Evolutionary conservation across 2,113 vertebrate species (phyloP).

Genomic region (Coryphaenoides rupestris): DNA sequence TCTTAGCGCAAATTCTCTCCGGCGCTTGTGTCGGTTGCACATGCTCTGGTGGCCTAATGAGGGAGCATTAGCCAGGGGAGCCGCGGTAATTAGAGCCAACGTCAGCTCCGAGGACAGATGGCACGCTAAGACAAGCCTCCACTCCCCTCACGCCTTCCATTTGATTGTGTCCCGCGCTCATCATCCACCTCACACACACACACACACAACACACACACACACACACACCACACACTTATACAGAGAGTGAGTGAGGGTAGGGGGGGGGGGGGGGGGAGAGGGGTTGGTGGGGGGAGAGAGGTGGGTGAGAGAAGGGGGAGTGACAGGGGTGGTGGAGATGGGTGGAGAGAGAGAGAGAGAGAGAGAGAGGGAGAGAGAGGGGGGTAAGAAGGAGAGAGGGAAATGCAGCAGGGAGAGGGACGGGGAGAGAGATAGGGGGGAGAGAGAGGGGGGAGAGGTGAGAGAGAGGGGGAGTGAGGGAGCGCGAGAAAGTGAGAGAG

Average conservation of each 20-base stretch:
- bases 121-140: slow-evolving; percentile 78
- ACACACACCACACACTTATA: neutral
- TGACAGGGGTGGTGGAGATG: slow-evolving; percentile 32
- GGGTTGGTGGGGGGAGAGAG: neutral
- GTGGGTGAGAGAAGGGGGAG: neutral
- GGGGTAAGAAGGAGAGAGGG: slow-evolving; percentile 8
- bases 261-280: neutral
- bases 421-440: neutral
- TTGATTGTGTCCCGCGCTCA: slow-evolving; percentile 57
- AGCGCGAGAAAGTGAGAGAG: neutral
- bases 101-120: slow-evolving; percentile 80
- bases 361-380: slow-evolving; percentile 2
- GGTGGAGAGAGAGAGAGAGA: neutral
- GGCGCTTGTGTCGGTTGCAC: slow-evolving; percentile 78
- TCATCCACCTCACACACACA: neutral
- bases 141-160: slow-evolving; percentile 37
- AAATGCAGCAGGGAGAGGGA: slow-evolving; percentile 33
- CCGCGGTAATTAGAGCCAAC: slow-evolving; percentile 78
- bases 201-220: neutral
- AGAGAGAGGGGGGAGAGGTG: neutral
- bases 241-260: neutral
- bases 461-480: neutral
- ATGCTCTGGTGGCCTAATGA: slow-evolving; percentile 80
- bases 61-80: slow-evolving; percentile 79
- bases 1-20: slow-evolving; percentile 77